Evolutionary conservation across 2,113 vertebrate genomes (phyloP).

Genomic region (Syrrhaptes paradoxus): DNA sequence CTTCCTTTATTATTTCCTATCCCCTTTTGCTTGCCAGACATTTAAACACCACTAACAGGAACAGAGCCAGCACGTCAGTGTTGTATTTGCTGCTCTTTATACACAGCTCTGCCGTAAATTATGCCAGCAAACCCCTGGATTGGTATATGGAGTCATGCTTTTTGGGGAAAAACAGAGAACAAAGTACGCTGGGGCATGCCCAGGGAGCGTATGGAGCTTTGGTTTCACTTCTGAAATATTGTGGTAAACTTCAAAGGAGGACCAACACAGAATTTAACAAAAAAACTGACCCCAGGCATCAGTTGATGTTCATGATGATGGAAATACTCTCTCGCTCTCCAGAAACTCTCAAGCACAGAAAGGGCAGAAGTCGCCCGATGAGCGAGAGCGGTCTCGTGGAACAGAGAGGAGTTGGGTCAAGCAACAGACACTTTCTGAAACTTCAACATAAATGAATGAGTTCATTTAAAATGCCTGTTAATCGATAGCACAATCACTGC

Average conservation of each 20-base stretch:
- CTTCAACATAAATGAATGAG: background rate
- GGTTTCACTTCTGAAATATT: constrained; percentile 55
- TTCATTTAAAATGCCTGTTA: background rate
- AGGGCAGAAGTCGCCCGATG: background rate
- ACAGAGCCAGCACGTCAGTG: background rate
- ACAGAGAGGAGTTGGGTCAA: background rate
- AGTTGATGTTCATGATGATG: background rate
- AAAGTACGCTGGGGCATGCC: background rate
- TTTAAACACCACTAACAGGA: background rate
- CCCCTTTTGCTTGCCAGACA: background rate
- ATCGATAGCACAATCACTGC: background rate
- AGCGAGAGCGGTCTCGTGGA: background rate
- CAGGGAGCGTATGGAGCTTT: constrained; percentile 3
- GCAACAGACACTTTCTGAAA: background rate
- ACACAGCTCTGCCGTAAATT: background rate
- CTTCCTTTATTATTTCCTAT: constrained; percentile 18
- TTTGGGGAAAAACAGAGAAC: background rate
- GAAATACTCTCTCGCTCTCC: background rate
- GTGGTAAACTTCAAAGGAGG: constrained; percentile 59
- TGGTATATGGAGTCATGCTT: background rate
- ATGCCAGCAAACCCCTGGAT: background rate
- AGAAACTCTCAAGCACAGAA: constrained; percentile 27
- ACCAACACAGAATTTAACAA: constrained; percentile 11
- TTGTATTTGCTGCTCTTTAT: background rate
- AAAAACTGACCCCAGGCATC: constrained; percentile 43